phyloP scores from a whole-genome alignment of 1,140 invertebrate species.

The Mesaphorura yosii region DNA sequence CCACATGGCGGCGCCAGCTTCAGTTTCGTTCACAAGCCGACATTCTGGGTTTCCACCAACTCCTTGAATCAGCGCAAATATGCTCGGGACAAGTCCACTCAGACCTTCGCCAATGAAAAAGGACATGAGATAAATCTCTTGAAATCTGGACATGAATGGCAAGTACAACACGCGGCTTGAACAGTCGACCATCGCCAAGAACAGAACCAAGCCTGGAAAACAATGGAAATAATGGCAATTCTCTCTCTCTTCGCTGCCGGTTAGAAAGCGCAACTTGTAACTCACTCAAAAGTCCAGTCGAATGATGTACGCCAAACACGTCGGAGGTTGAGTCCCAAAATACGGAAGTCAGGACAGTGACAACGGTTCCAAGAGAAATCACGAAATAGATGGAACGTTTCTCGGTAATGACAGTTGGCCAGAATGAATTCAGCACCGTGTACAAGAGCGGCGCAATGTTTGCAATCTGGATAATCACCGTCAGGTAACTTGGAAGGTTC shows the following conservation, averaged over 20 bases:
- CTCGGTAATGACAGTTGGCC: conserved; percentile 44
- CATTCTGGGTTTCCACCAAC: conserved; percentile 50
- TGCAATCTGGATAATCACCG: conserved; percentile 67
- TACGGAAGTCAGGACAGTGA: conserved; percentile 58
- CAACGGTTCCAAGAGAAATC: conserved; percentile 49
- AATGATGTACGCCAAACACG: conserved; percentile 50
- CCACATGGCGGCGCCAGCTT: conserved; percentile 30
- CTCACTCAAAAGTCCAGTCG: conserved; percentile 52
- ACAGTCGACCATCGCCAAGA: conserved; percentile 73
- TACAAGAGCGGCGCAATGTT: conserved; percentile 72
- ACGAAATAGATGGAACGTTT: conserved; percentile 53
- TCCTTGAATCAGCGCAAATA: conserved; percentile 73
- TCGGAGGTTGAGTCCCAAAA: conserved; percentile 54
- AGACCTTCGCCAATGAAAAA: conserved; percentile 64
- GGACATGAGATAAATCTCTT: conserved; percentile 55
- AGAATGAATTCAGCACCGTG: conserved; percentile 40
- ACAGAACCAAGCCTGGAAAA: conserved; percentile 58
- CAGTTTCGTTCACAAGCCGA: conserved; percentile 33
- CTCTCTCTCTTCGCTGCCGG: neutral
- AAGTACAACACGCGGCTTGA: conserved; percentile 84
- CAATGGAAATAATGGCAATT: neutral
- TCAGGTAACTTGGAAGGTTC: conserved; percentile 72
- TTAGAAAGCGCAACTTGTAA: neutral
- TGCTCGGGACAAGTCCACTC: conserved; percentile 66
- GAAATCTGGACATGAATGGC: conserved; percentile 75